Percentiles rank a stretch among this genome's conserved stretches.
phyloP scores from a whole-genome alignment of 1,140 invertebrate genomes.

The Episyrphus balteatus region DNA sequence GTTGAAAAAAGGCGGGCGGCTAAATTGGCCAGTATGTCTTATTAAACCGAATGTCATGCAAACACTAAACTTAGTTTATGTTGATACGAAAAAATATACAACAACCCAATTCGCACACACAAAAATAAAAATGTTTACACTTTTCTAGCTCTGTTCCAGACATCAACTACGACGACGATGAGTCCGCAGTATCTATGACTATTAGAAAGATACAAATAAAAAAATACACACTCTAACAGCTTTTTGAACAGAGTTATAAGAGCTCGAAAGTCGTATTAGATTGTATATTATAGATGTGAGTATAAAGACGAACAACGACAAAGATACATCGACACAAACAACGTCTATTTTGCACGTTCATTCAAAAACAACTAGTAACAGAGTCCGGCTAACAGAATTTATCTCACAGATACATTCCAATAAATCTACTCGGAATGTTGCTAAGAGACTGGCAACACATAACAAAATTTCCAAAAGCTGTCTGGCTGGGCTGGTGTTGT shows the following conservation, averaged over 20 bases:
- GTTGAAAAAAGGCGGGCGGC: neutral
- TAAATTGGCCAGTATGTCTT: neutral
- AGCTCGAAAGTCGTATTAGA: too few species aligned
- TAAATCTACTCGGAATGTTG: slow-evolving; percentile 20
- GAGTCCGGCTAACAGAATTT: too few species aligned
- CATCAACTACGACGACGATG: too few species aligned
- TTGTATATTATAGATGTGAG: too few species aligned
- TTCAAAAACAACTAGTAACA: slow-evolving; percentile 28
- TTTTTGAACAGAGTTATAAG: too few species aligned
- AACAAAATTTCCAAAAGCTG: neutral
- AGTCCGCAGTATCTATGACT: too few species aligned
- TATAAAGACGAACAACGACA: slow-evolving; percentile 9
- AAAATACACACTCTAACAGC: too few species aligned
- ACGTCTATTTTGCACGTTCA: slow-evolving; percentile 36
- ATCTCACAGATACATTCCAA: slow-evolving; percentile 24
- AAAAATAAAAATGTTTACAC: too few species aligned
- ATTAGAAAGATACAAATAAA: too few species aligned
- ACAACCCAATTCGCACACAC: neutral
- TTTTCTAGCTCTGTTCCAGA: too few species aligned
- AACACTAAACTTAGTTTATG: slow-evolving; percentile 5
- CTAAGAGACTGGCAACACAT: slow-evolving; percentile 7
- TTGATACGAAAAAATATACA: neutral
- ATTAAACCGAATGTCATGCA: slow-evolving; percentile 9
- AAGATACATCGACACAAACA: slow-evolving; percentile 12
- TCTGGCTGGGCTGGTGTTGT: neutral